Conservation (phyloP, 2,888 invertebrate genomes). For the Leptarthrus brevirostris region DNA sequence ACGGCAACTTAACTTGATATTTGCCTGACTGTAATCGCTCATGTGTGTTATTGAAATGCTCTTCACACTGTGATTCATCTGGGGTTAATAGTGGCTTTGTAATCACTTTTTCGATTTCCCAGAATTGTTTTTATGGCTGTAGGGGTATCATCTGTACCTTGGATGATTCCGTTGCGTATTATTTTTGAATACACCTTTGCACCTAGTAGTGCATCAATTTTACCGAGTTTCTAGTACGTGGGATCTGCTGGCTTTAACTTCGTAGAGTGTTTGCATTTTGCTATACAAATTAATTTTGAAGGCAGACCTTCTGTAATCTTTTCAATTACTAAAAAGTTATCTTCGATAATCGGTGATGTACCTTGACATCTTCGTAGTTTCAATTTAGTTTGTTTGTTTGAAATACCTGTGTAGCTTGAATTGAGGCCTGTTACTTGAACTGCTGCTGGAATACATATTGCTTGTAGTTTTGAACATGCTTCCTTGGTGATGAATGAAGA, state of each 20-base stretch:
- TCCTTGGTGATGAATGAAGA: not conserved
- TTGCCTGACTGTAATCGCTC: not conserved
- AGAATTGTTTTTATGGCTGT: no score
- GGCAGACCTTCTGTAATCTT: no score
- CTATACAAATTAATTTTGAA: not conserved
- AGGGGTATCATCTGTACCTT: no score
- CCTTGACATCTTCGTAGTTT: no score
- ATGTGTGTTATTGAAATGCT: no score
- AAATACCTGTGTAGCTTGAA: not conserved
- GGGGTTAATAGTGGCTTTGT: not conserved
- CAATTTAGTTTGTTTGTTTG: no score
- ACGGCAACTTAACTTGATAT: conserved; percentile 1
- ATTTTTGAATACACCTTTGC: no score
- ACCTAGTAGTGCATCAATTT: no score
- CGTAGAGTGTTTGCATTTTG: not conserved
- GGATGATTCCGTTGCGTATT: no score
- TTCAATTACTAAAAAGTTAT: no score
- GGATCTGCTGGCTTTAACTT: not conserved
- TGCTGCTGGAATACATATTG: not conserved
- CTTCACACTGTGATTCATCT: not conserved
- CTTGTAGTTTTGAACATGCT: not conserved
- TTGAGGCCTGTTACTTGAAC: not conserved
- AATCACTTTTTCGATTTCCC: no score
- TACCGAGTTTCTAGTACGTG: not conserved
- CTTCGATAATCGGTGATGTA: not conserved